Conservation (phyloP, 2,797 vertebrate species). For the Chaetophractus vellerosus region DNA sequence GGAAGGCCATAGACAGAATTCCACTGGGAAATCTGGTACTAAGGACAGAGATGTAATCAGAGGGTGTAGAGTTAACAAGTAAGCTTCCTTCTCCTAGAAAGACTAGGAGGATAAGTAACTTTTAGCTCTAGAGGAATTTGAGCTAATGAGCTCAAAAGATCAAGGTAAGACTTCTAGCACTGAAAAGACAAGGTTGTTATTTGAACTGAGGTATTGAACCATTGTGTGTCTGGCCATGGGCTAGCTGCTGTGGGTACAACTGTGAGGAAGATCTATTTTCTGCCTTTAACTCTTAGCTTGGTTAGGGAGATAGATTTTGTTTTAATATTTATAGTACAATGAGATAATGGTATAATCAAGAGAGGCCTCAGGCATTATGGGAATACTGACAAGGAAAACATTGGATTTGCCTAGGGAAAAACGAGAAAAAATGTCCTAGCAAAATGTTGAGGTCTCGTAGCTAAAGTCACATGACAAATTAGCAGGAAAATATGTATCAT, state of each 20-base stretch:
- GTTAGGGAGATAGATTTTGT: constrained; percentile 4
- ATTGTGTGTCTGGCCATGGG: not conserved
- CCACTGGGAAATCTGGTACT: not conserved
- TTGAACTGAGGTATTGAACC: not conserved
- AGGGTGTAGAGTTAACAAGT: not conserved
- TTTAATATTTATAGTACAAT: not conserved
- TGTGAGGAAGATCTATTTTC: not conserved
- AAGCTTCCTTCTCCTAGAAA: not conserved
- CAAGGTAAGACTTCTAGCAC: not conserved
- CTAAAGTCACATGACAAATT: constrained; percentile 22
- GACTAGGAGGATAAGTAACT: not conserved
- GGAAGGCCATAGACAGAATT: not conserved
- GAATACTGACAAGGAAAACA: not conserved
- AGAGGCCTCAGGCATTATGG: not conserved
- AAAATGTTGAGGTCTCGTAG: constrained; percentile 17
- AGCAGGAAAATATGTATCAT: not conserved
- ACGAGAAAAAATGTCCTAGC: not conserved
- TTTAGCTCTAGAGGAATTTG: not conserved
- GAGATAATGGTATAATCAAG: not conserved
- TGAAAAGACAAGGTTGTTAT: not conserved
- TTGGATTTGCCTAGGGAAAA: not conserved
- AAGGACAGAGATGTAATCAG: not conserved
- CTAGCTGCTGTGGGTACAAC: not conserved
- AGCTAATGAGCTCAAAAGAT: not conserved
- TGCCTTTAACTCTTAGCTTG: not conserved